Conservation (phyloP, 2,113 vertebrate genomes). For the Eurystomus gularis region DNA sequence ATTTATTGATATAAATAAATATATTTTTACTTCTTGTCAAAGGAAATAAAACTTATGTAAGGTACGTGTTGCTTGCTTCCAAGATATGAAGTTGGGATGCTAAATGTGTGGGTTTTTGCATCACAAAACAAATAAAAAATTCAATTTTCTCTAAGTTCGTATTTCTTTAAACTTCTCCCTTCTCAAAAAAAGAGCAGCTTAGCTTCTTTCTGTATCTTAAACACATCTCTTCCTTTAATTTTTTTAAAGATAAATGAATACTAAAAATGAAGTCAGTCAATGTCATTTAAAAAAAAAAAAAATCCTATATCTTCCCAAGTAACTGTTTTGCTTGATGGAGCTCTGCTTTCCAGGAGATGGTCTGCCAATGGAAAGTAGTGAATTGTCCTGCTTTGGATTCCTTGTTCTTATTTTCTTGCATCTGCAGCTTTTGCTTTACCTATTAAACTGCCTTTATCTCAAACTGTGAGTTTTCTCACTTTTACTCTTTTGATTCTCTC, state of each 20-base stretch:
- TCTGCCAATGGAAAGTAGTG: fast-evolving
- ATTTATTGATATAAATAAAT: background rate
- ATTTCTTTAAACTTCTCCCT: background rate
- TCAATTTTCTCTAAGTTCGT: background rate
- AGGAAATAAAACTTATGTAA: background rate
- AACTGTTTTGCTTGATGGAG: no score
- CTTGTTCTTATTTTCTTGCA: background rate
- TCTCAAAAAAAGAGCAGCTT: background rate
- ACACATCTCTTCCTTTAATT: background rate
- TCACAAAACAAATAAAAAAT: background rate
- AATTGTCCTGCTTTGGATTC: background rate
- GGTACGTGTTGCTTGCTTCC: background rate
- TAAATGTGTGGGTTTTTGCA: background rate
- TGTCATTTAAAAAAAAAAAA: no score
- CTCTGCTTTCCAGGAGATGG: no score
- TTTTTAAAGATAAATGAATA: background rate
- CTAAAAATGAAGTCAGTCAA: background rate
- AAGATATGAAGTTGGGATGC: no score
- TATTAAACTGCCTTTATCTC: background rate
- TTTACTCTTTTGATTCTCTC: no score
- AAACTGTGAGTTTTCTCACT: background rate
- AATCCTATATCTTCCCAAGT: no score
- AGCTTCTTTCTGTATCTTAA: background rate
- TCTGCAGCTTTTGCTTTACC: background rate
- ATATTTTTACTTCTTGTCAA: background rate